Base-by-base conservation (phyloP, 2,113 vertebrate genomes). In the Ovis canadensis region DNA sequence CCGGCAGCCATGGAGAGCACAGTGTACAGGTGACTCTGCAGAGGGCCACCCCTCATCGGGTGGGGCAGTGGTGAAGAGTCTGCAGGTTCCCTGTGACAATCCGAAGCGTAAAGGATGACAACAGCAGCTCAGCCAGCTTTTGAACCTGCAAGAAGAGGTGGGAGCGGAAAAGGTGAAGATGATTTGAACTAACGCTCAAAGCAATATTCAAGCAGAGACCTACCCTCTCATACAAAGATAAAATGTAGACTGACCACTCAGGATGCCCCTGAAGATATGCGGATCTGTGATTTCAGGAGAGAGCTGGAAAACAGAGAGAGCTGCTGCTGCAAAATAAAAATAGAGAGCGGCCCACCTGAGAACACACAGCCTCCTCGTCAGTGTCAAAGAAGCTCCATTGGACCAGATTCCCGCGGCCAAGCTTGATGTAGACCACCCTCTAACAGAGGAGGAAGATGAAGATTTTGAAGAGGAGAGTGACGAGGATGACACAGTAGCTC, bases 341-440 rank as follows among this genome's bases (percentile, higher is more conserved):
- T 48, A 99, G 99, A 98, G 99, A 99, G 97, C 98, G 99, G 90
- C 99, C 99, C 92, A 99, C 99, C 16, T 99, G 99, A 99, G 99
- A 99, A 88, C 99, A 99, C 96, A 99, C 99, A 91, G 99, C 99
- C 52, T 99, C 99, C 2, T 99, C 99, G 3, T 99, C 99, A 0
- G 99, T 99, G 54, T 99, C 99, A 40, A 99, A 99, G 98, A 99
- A 99, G 80, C 99, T 96, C 99, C 99, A 5, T 98, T 99, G 92
- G 99, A 99, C 98, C 99, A 99, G 98, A 99, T 99, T 98, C 99
- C 99, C 87, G 99, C 99, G 3, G 99, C 99, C 94, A 99, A 99
- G 98, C 99, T 99, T 54, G 99, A 99, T 98, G 99, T 99, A 10
- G 99, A 99, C 36, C 99, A 99, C 92, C 99, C 99, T 9, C 99